A percentile compares a stretch with the other conserved stretches of the same genome.
Evolutionary conservation across 2,888 invertebrate species (phyloP).

Genomic region (Cantharis rufa): DNA sequence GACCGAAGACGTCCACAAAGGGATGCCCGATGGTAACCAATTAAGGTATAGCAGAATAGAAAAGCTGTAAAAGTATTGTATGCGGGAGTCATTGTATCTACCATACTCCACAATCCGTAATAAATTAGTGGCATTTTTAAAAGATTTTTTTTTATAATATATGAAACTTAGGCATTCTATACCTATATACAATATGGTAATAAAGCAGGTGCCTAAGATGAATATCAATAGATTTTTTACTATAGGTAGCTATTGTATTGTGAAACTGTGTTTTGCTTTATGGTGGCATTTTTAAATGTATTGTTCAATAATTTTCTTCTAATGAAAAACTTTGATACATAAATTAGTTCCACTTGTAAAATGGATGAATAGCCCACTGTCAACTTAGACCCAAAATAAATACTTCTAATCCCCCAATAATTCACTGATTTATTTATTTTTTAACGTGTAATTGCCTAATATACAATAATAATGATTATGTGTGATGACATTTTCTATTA

Average conservation of each 20-base stretch:
- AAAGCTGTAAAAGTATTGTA: conserved; percentile 3
- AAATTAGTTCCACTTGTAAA: conserved; percentile 4
- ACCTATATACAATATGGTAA: conserved; percentile 35
- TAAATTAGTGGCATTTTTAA: conserved; percentile 34
- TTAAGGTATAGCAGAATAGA: conserved; percentile 29
- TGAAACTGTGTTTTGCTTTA: conserved; percentile 30
- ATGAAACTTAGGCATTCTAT: conserved; percentile 30
- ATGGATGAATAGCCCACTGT: background rate
- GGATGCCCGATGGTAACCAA: conserved; percentile 28
- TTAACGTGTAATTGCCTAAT: background rate
- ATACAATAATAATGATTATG: conserved; percentile 1
- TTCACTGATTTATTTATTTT: background rate
- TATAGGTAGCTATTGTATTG: conserved; percentile 20
- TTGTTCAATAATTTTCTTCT: conserved; percentile 26
- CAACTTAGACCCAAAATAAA: conserved; percentile 1
- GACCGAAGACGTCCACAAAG: conserved; percentile 17
- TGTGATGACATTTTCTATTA: conserved; percentile 1
- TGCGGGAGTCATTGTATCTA: conserved; percentile 29
- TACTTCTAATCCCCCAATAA: background rate
- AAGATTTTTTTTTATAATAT: conserved; percentile 33
- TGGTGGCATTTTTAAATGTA: conserved; percentile 30
- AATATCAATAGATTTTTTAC: conserved; percentile 28
- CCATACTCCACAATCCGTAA: conserved; percentile 30
- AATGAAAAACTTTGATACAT: conserved; percentile 15
- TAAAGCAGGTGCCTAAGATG: conserved; percentile 35